phyloP scores from a whole-genome alignment of 2,888 invertebrate genomes.

The Crepidodera aurea region DNA sequence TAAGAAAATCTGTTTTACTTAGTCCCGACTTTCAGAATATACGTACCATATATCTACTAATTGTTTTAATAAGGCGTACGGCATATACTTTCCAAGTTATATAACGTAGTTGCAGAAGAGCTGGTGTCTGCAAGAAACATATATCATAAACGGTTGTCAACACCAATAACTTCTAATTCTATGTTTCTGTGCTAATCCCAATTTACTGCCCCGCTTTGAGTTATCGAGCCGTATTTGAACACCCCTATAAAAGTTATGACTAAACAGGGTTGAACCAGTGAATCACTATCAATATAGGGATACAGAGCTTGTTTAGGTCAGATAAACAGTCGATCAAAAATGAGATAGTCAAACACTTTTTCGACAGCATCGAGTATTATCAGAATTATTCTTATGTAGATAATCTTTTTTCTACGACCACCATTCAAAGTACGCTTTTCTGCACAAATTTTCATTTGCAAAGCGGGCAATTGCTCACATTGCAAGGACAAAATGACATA shows the following conservation, averaged over 20 bases:
- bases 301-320: too few relatives aligned
- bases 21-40: not conserved
- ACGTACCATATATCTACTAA: not conserved
- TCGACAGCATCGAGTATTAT: too few relatives aligned
- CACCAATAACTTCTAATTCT: conserved; percentile 18
- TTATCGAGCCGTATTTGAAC: not conserved
- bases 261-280: conserved; percentile 2
- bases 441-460: too few relatives aligned
- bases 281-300: conserved; percentile 3
- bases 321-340: too few relatives aligned
- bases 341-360: too few relatives aligned
- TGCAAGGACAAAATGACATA: too few relatives aligned
- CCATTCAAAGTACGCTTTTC: too few relatives aligned
- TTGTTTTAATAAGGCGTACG: conserved; percentile 12
- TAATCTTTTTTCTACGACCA: too few relatives aligned
- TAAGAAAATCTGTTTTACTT: not conserved
- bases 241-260: conserved; percentile 8
- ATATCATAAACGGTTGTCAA: conserved; percentile 24
- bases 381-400: too few relatives aligned
- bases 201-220: conserved; percentile 7
- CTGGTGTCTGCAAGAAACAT: conserved; percentile 21
- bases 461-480: too few relatives aligned
- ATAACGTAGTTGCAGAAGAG: not conserved
- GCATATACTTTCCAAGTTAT: conserved; percentile 2
- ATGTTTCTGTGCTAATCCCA: conserved; percentile 1